Evolutionary conservation across 2,113 vertebrate species (phyloP).

Genomic region (Malaclemys terrapin): DNA sequence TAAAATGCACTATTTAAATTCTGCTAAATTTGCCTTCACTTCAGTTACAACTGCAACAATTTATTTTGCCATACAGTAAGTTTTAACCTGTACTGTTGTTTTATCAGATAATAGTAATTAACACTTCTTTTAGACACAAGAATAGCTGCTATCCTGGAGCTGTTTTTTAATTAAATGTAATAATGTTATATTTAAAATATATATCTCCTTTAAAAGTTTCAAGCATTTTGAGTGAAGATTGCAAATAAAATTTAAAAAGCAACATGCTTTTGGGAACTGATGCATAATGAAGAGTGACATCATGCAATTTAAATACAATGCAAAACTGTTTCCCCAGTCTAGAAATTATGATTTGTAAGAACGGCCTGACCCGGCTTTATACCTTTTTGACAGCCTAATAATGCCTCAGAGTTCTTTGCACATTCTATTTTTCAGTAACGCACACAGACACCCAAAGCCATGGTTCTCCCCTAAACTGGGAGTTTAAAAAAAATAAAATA

Average conservation of each 20-base stretch:
- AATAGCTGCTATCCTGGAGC: neutral
- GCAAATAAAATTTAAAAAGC: conserved; percentile 55
- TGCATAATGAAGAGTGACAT: conserved; percentile 35
- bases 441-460: conserved; percentile 41
- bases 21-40: conserved; percentile 1
- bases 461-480: conserved; percentile 1
- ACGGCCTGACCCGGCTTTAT: neutral
- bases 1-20: conserved; percentile 3
- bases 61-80: neutral
- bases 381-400: neutral
- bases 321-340: conserved; percentile 31
- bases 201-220: conserved; percentile 48
- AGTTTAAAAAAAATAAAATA: neutral
- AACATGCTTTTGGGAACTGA: conserved; percentile 55
- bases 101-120: neutral
- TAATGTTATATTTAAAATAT: neutral
- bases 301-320: conserved; percentile 60
- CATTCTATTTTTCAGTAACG: conserved; percentile 47
- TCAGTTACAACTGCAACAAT: neutral
- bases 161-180: neutral
- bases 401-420: neutral
- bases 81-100: neutral
- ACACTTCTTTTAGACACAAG: neutral
- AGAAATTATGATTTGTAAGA: neutral
- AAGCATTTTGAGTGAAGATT: conserved; percentile 43